Base-by-base conservation (phyloP, 1,140 invertebrate genomes). In the Orius insidiosus region DNA sequence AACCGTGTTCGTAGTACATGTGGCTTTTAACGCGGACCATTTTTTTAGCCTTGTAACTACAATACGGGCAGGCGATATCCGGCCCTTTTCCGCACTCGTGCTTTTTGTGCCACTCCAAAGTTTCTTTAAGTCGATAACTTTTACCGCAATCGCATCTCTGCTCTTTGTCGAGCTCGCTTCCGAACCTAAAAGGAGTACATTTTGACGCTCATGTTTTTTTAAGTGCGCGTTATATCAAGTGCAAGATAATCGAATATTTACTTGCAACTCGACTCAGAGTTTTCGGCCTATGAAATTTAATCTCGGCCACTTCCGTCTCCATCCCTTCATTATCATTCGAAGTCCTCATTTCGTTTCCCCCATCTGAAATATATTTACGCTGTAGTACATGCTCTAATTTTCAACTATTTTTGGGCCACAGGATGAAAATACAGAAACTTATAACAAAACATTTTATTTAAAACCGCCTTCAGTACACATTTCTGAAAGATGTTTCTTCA, bases 81-180 rank as follows among this genome's bases (percentile, higher is more conserved):
- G 63, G 62, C 10, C 61, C 57, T 2, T 59, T 55, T 2, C 66
- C 66, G 45, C 68, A 70, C 18, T 63, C 63, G 9, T 57, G 56
- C 36, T 62, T 63, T 48, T 57, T 54, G 48, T 70, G 68, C 40
- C 61, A 55, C 31, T 53, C 58, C 3, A 69, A 40, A 4, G 63
- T 60, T 1, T 43, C 41, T n/a, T 10, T 9, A n/a, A 30, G 41
- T 15, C 41, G 41, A 16, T 43, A 43, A 15, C 41, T 43, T 43
- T 43, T 43, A 9, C 41, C 41, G 16, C 41, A 43, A 5, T 31
- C 41, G 16, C 41, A 43, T 24, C 19, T 31, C 6, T 43, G 24
- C 31, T 43, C 41, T 31, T 43, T 43, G 24, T 24, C 24, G 24
- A 24, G 24, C 24, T 24, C 3, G 24, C 24, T 24, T 24, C 24